Conservation (phyloP, 2,113 vertebrate genomes). For the Polypterus senegalus region DNA sequence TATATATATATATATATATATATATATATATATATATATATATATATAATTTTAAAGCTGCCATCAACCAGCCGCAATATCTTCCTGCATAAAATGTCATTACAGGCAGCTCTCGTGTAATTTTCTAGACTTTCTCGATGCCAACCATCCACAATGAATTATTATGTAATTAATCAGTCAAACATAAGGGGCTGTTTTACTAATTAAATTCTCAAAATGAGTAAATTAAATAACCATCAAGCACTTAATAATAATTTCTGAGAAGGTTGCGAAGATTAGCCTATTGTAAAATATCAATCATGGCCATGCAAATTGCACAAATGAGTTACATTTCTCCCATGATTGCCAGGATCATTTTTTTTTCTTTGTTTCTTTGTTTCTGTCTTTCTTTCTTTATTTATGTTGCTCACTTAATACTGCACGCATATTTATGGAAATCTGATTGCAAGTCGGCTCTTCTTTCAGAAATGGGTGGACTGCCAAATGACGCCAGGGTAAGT, state of each 20-base stretch:
- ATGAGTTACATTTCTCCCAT: conserved; percentile 26
- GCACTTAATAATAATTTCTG: conserved; percentile 68
- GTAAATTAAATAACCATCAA: conserved; percentile 70
- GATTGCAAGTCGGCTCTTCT: no score
- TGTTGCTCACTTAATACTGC: no score
- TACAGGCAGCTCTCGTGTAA: no score
- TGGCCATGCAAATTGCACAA: conserved; percentile 30
- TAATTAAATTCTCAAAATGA: conserved; percentile 87
- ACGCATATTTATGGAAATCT: no score
- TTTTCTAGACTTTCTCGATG: no score
- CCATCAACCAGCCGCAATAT: neutral
- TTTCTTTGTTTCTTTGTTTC: no score
- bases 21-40: conserved; percentile 5
- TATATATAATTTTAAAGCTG: neutral
- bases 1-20: conserved; percentile 5
- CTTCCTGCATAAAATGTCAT: no score
- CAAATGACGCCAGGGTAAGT: no score
- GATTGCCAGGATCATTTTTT: conserved; percentile 30
- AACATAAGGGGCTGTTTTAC: conserved; percentile 78
- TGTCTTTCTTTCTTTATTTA: no score
- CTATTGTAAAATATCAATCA: conserved; percentile 48
- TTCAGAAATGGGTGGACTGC: no score
- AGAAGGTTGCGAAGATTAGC: conserved; percentile 40
- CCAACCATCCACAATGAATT: conserved; percentile 40
- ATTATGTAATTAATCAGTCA: conserved; percentile 74